Percentiles rank a stretch among this genome's conserved stretches.
These are phyloP conservation scores for Acronicta aceris DNA, from an alignment of 2,888 invertebrate species.

Conservation along the genomic window DNA sequence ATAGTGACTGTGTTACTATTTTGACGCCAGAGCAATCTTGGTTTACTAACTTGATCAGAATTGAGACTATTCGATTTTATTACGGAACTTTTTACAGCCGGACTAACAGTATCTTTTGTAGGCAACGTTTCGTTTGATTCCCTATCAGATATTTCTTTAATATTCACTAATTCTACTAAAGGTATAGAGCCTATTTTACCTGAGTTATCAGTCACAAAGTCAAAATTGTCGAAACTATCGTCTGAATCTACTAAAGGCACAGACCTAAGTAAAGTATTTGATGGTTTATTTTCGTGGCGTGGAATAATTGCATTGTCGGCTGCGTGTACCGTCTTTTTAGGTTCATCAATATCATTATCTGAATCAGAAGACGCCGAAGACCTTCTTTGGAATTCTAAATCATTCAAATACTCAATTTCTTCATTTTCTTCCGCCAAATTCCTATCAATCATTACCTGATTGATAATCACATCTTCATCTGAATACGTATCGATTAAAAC, in stretches of 20 bases:
- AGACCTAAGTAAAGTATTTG: constrained; percentile 68
- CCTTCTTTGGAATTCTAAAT: constrained; percentile 52
- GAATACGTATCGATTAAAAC: constrained; percentile 83
- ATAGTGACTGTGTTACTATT: constrained; percentile 66
- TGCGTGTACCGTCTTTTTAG: not conserved
- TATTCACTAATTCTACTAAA: constrained; percentile 10
- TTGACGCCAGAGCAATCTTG: constrained; percentile 79
- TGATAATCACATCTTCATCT: constrained; percentile 80
- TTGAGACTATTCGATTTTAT: constrained; percentile 31
- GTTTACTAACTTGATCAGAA: constrained; percentile 61
- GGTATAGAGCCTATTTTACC: not conserved
- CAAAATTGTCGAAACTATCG: constrained; percentile 55
- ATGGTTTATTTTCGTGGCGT: constrained; percentile 10
- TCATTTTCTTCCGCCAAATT: constrained; percentile 79
- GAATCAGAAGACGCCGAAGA: constrained; percentile 36
- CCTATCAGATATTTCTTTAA: constrained; percentile 12
- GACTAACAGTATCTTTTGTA: constrained; percentile 66
- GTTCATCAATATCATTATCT: constrained; percentile 32
- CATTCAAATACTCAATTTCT: constrained; percentile 69
- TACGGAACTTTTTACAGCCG: constrained; percentile 53
- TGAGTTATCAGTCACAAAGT: constrained; percentile 14
- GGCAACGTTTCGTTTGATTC: constrained; percentile 4
- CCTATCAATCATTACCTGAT: constrained; percentile 83
- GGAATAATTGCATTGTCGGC: constrained; percentile 4
- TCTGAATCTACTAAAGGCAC: constrained; percentile 71